Evolutionary conservation across 2,888 invertebrate genomes (phyloP).

Genomic region (Drosophila pseudotakahashii): DNA sequence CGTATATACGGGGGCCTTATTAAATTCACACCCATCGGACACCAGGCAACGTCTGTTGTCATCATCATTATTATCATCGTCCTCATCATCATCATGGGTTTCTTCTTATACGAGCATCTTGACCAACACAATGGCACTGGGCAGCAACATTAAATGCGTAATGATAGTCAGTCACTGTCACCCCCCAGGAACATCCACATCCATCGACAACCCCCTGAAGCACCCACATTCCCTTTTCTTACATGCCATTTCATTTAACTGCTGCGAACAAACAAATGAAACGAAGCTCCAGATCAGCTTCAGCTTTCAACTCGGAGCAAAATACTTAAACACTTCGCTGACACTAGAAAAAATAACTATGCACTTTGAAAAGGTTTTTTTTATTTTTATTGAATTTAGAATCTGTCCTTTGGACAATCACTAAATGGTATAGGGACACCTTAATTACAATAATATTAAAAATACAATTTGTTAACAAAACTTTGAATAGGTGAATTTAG

Average conservation of each 20-base stretch:
- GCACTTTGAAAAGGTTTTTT: too few species aligned
- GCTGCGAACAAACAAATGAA: conserved; percentile 75
- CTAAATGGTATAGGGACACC: too few species aligned
- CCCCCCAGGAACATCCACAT: conserved; percentile 13
- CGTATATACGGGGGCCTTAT: conserved; percentile 57
- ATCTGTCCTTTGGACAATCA: too few species aligned
- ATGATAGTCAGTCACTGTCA: conserved; percentile 73
- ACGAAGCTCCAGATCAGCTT: conserved; percentile 34
- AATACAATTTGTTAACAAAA: too few species aligned
- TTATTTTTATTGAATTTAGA: too few species aligned
- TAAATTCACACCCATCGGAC: conserved; percentile 75
- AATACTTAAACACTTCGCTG: conserved; percentile 58
- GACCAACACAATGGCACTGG: conserved; percentile 60
- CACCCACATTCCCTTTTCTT: conserved; percentile 13
- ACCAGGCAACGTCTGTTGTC: conserved; percentile 46
- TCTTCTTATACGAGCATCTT: conserved; percentile 49
- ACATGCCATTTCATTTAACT: conserved; percentile 78
- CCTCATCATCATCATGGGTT: conserved; percentile 28
- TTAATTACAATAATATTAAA: too few species aligned
- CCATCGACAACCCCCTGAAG: conserved; percentile 7
- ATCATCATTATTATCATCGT: conserved; percentile 31
- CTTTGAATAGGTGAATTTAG: too few species aligned
- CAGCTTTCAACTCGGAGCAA: conserved; percentile 45
- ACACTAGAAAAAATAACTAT: conserved; percentile 13
- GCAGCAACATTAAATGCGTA: conserved; percentile 74